These are phyloP conservation scores for Oscarella lobularis DNA, from an alignment of 37 sponge, comb jelly and placozoan species.

Conservation along the genomic window DNA sequence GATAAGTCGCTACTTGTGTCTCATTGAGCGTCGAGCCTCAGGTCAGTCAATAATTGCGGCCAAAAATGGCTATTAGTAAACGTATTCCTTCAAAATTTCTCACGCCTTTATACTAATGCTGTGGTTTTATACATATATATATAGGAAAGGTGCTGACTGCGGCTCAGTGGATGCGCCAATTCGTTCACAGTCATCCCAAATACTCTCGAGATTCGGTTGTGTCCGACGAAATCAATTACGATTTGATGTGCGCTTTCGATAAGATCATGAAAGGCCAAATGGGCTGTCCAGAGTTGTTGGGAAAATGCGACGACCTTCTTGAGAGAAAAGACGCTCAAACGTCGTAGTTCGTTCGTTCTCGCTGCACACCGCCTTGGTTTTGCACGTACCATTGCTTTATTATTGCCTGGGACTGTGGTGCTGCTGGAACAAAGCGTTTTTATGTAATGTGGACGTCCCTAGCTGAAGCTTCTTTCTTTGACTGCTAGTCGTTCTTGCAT, in stretches of 20 bases:
- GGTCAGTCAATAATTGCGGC: constrained; percentile 43
- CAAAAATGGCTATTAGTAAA: too few relatives aligned
- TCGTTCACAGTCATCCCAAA: constrained; percentile 57
- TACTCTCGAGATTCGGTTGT: constrained; percentile 92
- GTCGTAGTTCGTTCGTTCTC: too few relatives aligned
- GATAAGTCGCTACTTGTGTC: constrained; percentile 35
- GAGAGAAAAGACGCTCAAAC: too few relatives aligned
- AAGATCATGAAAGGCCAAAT: constrained; percentile 22
- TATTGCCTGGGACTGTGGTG: too few relatives aligned
- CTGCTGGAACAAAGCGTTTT: too few relatives aligned
- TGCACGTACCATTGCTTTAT: too few relatives aligned
- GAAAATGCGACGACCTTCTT: too few relatives aligned
- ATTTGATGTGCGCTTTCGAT: constrained; percentile 24
- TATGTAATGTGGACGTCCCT: too few relatives aligned
- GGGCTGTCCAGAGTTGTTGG: constrained; percentile 43
- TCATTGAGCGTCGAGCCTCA: constrained; percentile 65
- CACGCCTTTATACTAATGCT: neutral
- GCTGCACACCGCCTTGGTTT: too few relatives aligned
- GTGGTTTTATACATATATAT: neutral
- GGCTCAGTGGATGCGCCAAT: constrained; percentile 77
- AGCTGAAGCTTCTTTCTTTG: too few relatives aligned
- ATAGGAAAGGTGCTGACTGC: constrained; percentile 83
- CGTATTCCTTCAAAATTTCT: too few relatives aligned
- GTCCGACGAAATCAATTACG: constrained; percentile 62
- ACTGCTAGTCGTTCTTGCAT: too few relatives aligned